A percentile compares a stretch with the other conserved stretches of the same genome.
Conservation (phyloP, 2,797 vertebrate genomes). For the Diplodus sargus region DNA sequence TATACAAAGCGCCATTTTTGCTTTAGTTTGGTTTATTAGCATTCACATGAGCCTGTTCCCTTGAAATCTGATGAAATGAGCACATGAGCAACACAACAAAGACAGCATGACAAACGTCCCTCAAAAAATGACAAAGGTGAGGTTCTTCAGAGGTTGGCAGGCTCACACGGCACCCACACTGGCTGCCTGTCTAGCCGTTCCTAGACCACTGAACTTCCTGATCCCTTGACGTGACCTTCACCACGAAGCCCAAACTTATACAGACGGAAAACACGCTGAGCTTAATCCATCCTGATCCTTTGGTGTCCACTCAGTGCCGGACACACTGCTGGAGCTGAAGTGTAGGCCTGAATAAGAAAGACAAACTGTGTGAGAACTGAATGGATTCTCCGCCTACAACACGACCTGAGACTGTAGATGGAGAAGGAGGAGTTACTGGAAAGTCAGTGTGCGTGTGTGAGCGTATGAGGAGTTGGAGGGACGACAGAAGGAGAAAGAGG, state of each 20-base stretch:
- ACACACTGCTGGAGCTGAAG: constrained; percentile 42
- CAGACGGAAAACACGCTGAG: constrained; percentile 40
- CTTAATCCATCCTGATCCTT: constrained; percentile 62
- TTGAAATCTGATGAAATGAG: not conserved
- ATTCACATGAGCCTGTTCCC: not conserved
- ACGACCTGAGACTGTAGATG: not conserved
- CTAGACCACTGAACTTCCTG: constrained; percentile 6
- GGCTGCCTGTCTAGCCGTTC: not conserved
- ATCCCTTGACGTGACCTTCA: constrained; percentile 48
- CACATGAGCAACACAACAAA: not conserved
- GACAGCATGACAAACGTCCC: not conserved
- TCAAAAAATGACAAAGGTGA: not conserved
- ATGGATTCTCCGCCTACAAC: constrained; percentile 2
- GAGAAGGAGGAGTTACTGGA: constrained; percentile 20
- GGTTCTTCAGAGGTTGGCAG: not conserved
- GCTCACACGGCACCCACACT: not conserved
- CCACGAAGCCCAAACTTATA: constrained; percentile 38
- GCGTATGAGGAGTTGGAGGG: not conserved
- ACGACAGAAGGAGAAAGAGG: constrained; percentile 27
- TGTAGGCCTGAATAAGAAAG: constrained; percentile 22
- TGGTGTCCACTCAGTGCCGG: constrained; percentile 35
- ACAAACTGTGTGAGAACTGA: constrained; percentile 6
- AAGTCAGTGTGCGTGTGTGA: not conserved
- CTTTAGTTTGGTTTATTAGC: not conserved
- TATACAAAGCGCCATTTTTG: not conserved